Base-by-base conservation (phyloP, 2,113 vertebrate species). In the Spilogale gracilis region DNA sequence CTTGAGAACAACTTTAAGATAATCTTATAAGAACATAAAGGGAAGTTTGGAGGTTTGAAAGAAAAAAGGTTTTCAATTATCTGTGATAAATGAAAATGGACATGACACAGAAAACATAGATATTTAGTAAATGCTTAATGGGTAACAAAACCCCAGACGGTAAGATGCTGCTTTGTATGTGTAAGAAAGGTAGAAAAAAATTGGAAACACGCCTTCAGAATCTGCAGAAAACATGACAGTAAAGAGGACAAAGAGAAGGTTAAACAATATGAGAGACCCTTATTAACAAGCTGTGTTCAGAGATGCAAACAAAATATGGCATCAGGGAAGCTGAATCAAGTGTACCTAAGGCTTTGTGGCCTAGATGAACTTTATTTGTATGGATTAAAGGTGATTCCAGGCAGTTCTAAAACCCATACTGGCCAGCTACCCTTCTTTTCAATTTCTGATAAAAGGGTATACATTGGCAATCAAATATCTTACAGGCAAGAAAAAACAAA, bases 1-100 rank as follows among this genome's bases (percentile, higher is more conserved):
- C 48, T 85, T 94, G 25, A 32, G 60, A 80, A 92, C 30, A 87
- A 97, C 48, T 81, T 84, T 54, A 67, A 95, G 61, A 95, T 38
- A 93, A 86, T 52, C 21, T 81, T 74, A 69, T 6, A 95, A 89
- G 60, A 89, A 69, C 20, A 78, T 50, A 76, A 91, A 91, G 14
- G 52, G 23, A 89, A 80, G 30, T 54, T 93, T 81, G 79, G 52
- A 80, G 9, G 16, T 69, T 56, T 89, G 38, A 85, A 73, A 84
- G 6, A 65, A 74, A 88, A 88, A 80, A 89, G 27, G 74, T 92
- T 74, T 32, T 89, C 43, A 60, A 38, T 52, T 85, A 80, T 76
- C 60, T 71, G 25, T 89, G 71, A 89, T 48, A 92, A 92, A 81
- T 23, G 45, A 58, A 76, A 86, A 60, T 76, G 27, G 23, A 81